Base-by-base conservation (phyloP, 2,797 vertebrate genomes). In the Phoxinus dragarum region DNA sequence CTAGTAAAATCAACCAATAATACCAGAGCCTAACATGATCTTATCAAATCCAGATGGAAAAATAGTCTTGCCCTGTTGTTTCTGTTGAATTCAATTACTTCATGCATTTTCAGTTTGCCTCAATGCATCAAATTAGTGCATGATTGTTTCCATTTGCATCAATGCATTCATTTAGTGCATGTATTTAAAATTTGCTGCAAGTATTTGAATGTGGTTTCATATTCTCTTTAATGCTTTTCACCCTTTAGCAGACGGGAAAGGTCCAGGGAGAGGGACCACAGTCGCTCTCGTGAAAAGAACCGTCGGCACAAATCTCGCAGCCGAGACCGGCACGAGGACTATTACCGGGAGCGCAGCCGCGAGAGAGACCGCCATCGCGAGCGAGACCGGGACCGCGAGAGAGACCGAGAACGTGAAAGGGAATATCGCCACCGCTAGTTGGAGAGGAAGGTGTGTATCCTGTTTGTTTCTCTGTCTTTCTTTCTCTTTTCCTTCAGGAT, bases 221-320 rank as follows among this genome's bases (percentile, higher is more conserved):
- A 21, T 49, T 54, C 4, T 36, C 9, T 64, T 72, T n/a, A 27
- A 8, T 72, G 21, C 31, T 27, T 75, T 36, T 94, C 94, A 11
- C 59, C 69, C 44, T 91, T 94, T 94, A 96, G 96, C 95, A 98
- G 98, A 95, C 96, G 98, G 94, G 98, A 99, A 93, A 96, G 98
- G 88, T 99, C 98, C 87, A 97, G 98, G 92, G 98, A 99, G 93
- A 97, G 98, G 85, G 98, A 99, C 94, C 98, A 99, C 94, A 99
- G 98, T 91, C 98, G 98, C 88, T 99, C 98, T 88, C 94, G 98
- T 92, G 98, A 99, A 93, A 99, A 99, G 93, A 99, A 97, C 90
- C 93, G 98, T 0, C 97, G 98, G 3, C 98, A 99, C 95, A 99
- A 99, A 92, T 99, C 98, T 2, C 98, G 98, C 83, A 99, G 98